Base-by-base conservation (phyloP, 92 coral and sea anemone species). In the Phymanthus crucifer region DNA sequence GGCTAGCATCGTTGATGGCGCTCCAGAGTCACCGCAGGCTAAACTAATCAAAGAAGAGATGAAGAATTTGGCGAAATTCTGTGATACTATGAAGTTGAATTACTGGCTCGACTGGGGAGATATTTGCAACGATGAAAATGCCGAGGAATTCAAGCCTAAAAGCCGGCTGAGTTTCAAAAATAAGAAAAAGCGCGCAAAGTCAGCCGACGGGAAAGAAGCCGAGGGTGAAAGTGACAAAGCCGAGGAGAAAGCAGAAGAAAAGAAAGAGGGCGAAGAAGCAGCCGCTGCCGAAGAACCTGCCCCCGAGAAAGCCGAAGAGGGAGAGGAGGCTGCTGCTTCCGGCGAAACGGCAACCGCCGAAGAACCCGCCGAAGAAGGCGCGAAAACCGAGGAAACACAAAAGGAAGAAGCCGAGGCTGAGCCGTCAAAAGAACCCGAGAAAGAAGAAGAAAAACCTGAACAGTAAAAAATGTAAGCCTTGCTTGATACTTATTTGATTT, bases 41-140 rank as follows among this genome's bases (percentile, higher is more conserved):
- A 89, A 89, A 77, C 87, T 96, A 58, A 92, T 96, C 81, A 71
- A 68, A 35, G 99, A 96, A 43, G 93, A 93, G 58, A 76, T 93
- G 82, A 84, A 90, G 81, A 93, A 93, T 75, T 90, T 96, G 71
- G 91, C 71, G 8, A 88, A 88, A 71, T 93, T 96, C 94, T 86
- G 93, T 81, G 97, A 93, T 48, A 94, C 91, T 35, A 96, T 96
- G 99, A 96, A 96, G 92, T 83, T 79, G 46, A 83, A 93, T 61
- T 93, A 69, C 86, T 96, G 99, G 99, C 89, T 81, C 35, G 94
- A 96, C 68, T 96, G 95, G 95, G 89, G 82, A 61, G 99, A 96
- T 0, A 82, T 96, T 65, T 93, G 96, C 79, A 86, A 87, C 66
- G 99, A 90, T 16, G 99, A 96, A 80, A 88, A 93, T 70, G 89